Evolutionary conservation across 2,888 invertebrate species (phyloP), one percentile per base, ranked within the genome.

Genomic region (Leptinotarsa tumamoca): DNA sequence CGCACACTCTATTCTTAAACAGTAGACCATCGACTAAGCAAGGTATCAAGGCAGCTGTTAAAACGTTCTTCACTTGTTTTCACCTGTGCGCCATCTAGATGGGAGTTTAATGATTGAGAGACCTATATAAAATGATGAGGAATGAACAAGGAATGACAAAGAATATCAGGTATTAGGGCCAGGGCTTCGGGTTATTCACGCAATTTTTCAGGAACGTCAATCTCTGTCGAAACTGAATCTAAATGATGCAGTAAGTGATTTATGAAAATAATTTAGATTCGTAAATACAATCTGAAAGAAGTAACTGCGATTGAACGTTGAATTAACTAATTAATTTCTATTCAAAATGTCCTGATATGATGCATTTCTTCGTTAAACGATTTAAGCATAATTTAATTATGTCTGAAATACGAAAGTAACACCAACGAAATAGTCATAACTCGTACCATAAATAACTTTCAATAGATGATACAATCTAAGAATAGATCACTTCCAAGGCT

Each of bases 1-100:
- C 92, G 92, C 92, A 89, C 91, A 90, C 91, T 90, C 89, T 89
- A 89, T 79, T 87, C 90, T 90, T 88, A 87, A 86, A 86, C 88
- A 89, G 90, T 90, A 90, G 90, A 90, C 89, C 86, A 86, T 86
- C 87, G 87, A 88, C 88, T 88, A 88, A 88, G 86, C 86, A 84
- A 85, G 85, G 82, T 81, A 87, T 85, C 86, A 84, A 84, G 84
- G 81, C 81, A 82, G 84, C 83, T 83, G 84, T 84, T 83, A 75
- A 80, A 85, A 82, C 83, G 85, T 84, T 84, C 84, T 84, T 81
- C 82, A 83, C 83, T 85, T 85, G 85, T 85, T 86, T 83, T 85
- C 85, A 85, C 86, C 84, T 84, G 83, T 85, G 86, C 88, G 88
- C 88, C 88, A 87, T 87, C 88, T 87, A 81, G 81, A 81, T 79